Base-by-base conservation (phyloP, 2,888 invertebrate species). In the Mechanitis messenoides region DNA sequence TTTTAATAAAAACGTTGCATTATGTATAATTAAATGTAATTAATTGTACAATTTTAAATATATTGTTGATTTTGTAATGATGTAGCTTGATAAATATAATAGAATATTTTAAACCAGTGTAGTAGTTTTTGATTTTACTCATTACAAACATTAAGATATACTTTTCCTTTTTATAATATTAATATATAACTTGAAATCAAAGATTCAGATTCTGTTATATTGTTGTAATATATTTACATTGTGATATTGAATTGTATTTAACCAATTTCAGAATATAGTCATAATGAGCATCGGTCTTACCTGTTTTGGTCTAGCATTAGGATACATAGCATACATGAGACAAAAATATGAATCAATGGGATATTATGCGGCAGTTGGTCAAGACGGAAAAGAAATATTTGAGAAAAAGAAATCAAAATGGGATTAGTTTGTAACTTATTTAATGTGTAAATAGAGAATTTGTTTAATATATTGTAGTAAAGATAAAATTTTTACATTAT, bases 301-400 rank as follows among this genome's bases (percentile, higher is more conserved):
- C 56, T 94, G 94, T 58, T 93, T 97, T 74, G 89, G 93, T 12
- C 86, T 94, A 20, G 94, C 95, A 69, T 82, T 94, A 60, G 95
- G 94, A 11, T 97, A 97, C 77, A 93, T 98, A 64, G 91, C 94
- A 3, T 97, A 97, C 75, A 96, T 97, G 96, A 92, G 95, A 69
- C 90, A 92, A 58, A 95, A 94, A 80, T 95, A 95, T 79, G 94
- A 95, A 83, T 91, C 91, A 35, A 91, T 95, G 84, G 95, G 95
- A 53, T 96, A 94, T 77, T 97, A 97, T 83, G 89, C 94, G 38
- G 95, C 96, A 1, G 87, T 96, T 28, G 92, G 93, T 76, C 92
- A 94, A 67, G 95, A 97, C 78, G 97, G 96, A 4, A 92, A 92
- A 71, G 94, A 95, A 83, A 90, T 93, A 59, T 94, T 94, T 80